These are phyloP conservation scores for Zeus faber DNA, from an alignment of 2,113 vertebrate species.

Conservation along the genomic window DNA sequence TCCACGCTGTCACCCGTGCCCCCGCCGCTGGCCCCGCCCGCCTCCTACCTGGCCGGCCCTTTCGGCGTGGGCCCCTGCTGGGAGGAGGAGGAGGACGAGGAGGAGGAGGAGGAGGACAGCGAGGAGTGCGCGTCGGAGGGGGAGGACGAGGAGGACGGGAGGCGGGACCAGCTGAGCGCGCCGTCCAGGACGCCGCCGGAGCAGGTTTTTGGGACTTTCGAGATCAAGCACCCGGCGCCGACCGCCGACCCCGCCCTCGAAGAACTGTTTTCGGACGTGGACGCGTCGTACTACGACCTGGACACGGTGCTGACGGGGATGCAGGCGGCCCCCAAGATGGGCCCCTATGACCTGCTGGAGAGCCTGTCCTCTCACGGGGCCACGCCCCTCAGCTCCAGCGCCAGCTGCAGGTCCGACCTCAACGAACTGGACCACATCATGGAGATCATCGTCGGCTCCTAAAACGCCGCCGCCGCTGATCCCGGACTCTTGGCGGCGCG, in stretches of 20 bases:
- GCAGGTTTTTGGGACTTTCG: conserved; percentile 94
- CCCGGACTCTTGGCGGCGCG: conserved; percentile 42
- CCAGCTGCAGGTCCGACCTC: conserved; percentile 90
- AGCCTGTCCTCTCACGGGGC: conserved; percentile 79
- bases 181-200: conserved; percentile 83
- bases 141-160: conserved; percentile 65
- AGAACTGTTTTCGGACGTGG: conserved; percentile 91
- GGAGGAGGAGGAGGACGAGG: conserved; percentile 79
- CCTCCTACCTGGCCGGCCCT: conserved; percentile 67
- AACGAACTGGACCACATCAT: conserved; percentile 97
- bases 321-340: conserved; percentile 83
- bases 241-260: conserved; percentile 80
- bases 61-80: conserved; percentile 78
- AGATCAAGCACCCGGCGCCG: conserved; percentile 80
- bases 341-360: conserved; percentile 86
- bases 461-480: conserved; percentile 53
- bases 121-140: conserved; percentile 81
- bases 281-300: conserved; percentile 90
- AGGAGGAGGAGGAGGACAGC: conserved; percentile 78
- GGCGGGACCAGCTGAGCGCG: conserved; percentile 47
- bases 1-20: conserved; percentile 61
- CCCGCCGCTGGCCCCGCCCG: conserved; percentile 57
- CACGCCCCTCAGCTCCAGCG: conserved; percentile 73
- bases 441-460: conserved; percentile 96
- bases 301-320: conserved; percentile 93